A percentile compares a stretch with the other conserved stretches of the same genome.
Conservation (phyloP, 2,113 vertebrate species). For the Catharus minimus region DNA sequence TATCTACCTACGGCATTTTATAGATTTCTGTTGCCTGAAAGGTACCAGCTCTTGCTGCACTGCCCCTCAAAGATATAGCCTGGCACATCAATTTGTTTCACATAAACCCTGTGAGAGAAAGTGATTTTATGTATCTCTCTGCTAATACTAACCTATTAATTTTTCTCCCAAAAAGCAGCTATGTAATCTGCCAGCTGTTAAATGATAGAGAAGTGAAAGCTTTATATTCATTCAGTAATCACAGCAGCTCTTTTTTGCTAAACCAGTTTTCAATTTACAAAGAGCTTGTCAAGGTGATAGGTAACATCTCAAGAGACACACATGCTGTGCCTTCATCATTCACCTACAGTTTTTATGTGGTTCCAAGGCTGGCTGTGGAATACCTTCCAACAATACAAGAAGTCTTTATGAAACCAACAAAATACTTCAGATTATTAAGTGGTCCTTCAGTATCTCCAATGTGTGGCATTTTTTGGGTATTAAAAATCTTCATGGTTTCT, state of each 20-base stretch:
- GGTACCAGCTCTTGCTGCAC: background rate
- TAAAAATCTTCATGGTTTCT: background rate
- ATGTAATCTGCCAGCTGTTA: slow-evolving; percentile 12
- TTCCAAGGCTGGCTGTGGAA: background rate
- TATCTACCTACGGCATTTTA: background rate
- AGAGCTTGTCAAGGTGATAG: slow-evolving; percentile 14
- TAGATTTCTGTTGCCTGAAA: background rate
- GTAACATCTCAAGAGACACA: slow-evolving; percentile 22
- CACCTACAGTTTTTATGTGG: background rate
- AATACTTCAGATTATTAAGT: background rate
- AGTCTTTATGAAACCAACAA: background rate
- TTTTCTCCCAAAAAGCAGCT: background rate
- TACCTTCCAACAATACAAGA: background rate
- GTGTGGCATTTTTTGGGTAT: background rate
- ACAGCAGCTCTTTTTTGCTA: slow-evolving; percentile 25
- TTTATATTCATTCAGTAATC: slow-evolving; percentile 38
- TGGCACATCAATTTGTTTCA: background rate
- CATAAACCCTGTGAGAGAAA: background rate
- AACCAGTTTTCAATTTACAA: slow-evolving; percentile 46
- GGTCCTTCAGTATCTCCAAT: background rate
- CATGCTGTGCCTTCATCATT: background rate
- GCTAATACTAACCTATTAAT: slow-evolving; percentile 13
- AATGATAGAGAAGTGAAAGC: slow-evolving; percentile 18
- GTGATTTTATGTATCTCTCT: background rate
- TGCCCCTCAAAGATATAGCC: background rate